Evolutionary conservation across 2,888 invertebrate species (phyloP), one percentile per base, ranked within the genome.

Genomic region (Nyleta sp.): DNA sequence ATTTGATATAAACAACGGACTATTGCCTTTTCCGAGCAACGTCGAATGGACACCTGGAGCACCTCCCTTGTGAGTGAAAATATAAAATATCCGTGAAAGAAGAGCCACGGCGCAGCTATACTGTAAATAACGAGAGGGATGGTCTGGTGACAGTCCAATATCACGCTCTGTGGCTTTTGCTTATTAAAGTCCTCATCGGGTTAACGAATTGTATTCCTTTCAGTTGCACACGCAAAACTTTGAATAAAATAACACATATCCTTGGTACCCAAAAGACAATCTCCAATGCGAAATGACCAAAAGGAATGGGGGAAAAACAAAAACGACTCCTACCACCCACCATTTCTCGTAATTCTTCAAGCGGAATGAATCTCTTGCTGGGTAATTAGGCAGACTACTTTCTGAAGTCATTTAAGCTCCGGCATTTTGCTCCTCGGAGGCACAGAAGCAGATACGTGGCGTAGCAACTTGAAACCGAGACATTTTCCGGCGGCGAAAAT

Each of bases 361-460:
- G 82, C 81, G 84, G 84, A 88, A 90, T 87, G 88, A 89, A 89
- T 89, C 87, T 87, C 87, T 87, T 88, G 87, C 87, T 85, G 90
- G 89, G 89, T 89, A 89, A 90, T 90, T 89, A 89, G 89, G 89
- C 90, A 90, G 89, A 89, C 88, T 89, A 89, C 89, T 89, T 90
- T 88, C 89, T 84, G 84, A 86, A 87, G 88, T 90, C 88, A 86
- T 90, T 89, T 88, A 85, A 86, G 84, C 84, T 83, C 86, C 67
- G 77, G 35, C 71, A 44, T 60, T 50, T 44, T 40, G 48, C 38
- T 65, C 64, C 59, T 52, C 24, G 28, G n/a, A 67, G 75, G 4
- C 28, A n/a, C n/a, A n/a, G n/a, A n/a, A n/a, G n/a, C n/a, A n/a
- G n/a, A n/a, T n/a, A n/a, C n/a, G n/a, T n/a, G n/a, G n/a, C n/a